Evolutionary conservation across 2,113 vertebrate species (phyloP).

Genomic region (Parus major): DNA sequence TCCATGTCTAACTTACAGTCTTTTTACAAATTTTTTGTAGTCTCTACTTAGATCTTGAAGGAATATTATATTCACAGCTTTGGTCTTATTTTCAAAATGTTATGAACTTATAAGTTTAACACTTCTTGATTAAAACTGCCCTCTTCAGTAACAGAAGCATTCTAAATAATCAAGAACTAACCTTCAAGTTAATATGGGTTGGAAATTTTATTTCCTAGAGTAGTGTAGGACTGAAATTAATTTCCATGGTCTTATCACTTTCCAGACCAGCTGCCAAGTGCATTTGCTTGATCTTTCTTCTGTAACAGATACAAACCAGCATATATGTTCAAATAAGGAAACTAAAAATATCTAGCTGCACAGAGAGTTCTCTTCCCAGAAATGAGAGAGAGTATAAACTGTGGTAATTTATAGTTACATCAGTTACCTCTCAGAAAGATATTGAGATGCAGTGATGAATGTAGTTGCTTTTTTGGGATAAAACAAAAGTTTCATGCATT

Average conservation of each 20-base stretch:
- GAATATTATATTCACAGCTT: background rate
- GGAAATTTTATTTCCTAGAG: background rate
- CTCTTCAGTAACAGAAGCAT: background rate
- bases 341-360: background rate
- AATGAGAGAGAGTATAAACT: background rate
- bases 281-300: slow-evolving; percentile 22
- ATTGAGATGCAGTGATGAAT: background rate
- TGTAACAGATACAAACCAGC: background rate
- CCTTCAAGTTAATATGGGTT: background rate
- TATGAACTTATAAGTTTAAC: background rate
- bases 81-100: background rate
- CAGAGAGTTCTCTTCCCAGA: background rate
- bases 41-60: background rate
- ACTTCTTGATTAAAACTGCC: background rate
- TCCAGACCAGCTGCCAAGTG: slow-evolving; percentile 17
- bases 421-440: background rate
- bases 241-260: background rate
- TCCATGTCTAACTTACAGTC: background rate
- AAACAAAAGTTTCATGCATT: background rate
- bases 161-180: background rate
- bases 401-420: background rate
- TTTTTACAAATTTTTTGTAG: background rate
- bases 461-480: background rate
- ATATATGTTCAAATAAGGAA: slow-evolving; percentile 22
- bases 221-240: background rate